A percentile compares a stretch with the other conserved stretches of the same genome.
phyloP scores from a whole-genome alignment of 35 echinoderm and acorn worm genomes.

The Apostichopus californicus region DNA sequence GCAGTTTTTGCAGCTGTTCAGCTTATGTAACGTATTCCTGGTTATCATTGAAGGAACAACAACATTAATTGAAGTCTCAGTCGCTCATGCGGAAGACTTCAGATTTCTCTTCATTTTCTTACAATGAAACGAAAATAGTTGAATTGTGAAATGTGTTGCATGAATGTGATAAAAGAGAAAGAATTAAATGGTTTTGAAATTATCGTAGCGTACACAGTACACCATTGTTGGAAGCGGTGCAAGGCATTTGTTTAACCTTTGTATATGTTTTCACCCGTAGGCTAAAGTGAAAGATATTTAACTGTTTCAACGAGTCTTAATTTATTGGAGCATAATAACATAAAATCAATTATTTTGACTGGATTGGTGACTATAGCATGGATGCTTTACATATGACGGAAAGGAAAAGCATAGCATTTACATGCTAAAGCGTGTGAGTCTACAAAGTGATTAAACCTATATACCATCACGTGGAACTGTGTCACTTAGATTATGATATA shows the following conservation, averaged over 20 bases:
- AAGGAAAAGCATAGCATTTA: too few relatives aligned
- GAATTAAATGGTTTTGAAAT: neutral
- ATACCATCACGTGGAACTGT: too few relatives aligned
- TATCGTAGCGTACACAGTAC: neutral
- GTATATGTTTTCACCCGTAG: neutral
- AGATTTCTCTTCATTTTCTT: neutral
- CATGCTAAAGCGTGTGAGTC: too few relatives aligned
- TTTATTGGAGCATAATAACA: neutral
- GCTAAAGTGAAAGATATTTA: neutral
- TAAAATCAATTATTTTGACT: neutral
- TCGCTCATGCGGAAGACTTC: neutral
- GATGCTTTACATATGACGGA: neutral
- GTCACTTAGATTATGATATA: too few relatives aligned
- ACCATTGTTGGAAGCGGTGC: neutral
- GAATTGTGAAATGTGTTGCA: neutral
- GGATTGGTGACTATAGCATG: neutral
- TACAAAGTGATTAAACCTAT: too few relatives aligned
- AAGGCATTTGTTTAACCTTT: neutral
- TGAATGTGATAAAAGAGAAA: neutral
- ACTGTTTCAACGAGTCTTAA: neutral
- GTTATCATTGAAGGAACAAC: neutral
- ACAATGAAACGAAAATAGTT: neutral
- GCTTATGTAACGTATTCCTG: neutral
- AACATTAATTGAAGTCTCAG: neutral
- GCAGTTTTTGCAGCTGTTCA: slow-evolving; percentile 6